Conservation (phyloP, 2,797 vertebrate species). For the Falco columbarius region DNA sequence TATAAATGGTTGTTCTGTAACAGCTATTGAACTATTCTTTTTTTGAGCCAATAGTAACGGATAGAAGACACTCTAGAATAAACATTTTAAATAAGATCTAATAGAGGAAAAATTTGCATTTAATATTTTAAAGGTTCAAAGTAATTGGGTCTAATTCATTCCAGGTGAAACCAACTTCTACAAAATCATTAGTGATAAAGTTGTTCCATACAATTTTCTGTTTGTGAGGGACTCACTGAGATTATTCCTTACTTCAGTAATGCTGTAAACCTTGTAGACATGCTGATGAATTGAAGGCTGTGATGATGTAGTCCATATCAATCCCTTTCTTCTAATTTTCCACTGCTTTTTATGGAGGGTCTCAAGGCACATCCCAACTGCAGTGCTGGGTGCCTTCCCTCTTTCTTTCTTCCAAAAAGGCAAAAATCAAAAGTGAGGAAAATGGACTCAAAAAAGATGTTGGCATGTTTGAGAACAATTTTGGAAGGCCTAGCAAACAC, state of each 20-base stretch:
- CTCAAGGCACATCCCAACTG: not conserved
- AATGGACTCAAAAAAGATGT: not conserved
- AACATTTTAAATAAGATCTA: not conserved
- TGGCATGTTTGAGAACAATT: not conserved
- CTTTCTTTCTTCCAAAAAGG: not conserved
- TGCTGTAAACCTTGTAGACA: not conserved
- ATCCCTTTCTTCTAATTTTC: not conserved
- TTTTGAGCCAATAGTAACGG: not conserved
- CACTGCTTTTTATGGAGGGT: not conserved
- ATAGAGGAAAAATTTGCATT: not conserved
- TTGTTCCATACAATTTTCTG: not conserved
- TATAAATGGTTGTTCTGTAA: not conserved
- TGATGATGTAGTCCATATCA: not conserved
- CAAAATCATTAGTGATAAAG: not conserved
- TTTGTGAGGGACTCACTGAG: not conserved
- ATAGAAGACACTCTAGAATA: not conserved
- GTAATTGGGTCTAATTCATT: not conserved
- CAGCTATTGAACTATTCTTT: not conserved
- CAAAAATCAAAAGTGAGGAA: not conserved
- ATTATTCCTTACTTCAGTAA: not conserved
- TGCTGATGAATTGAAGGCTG: not conserved
- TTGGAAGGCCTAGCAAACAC: not conserved
- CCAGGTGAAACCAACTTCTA: not conserved
- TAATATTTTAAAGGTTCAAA: not conserved
- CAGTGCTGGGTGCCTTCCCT: not conserved